Base-by-base conservation (phyloP, 2,797 vertebrate genomes). In the Xiphorhynchus erythropygius region DNA sequence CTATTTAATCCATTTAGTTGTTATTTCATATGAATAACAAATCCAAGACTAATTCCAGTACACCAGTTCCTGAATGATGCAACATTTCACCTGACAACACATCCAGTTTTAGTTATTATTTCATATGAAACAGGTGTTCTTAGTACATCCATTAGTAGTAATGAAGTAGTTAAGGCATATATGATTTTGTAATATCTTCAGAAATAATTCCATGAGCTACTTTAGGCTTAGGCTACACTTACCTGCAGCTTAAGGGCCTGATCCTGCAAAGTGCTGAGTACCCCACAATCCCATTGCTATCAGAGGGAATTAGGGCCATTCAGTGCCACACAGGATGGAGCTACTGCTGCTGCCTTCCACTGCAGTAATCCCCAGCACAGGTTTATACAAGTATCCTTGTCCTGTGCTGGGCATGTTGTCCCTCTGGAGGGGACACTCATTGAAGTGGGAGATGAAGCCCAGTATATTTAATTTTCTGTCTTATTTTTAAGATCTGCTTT, bases 151-250 rank as follows among this genome's bases (percentile, higher is more conserved):
- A 68, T 92, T 94, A 91, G 28, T 27, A 22, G 33, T 62, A 70
- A 68, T 75, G 49, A 84, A 70, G 87, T 94, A 91, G 84, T 88
- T 76, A 85, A 77, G 65, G 63, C 9, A 12, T 87, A 73, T 10
- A 86, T 63, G 30, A 44, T 76, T 92, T 94, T 71, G 32, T 87
- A 96, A 96, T 94, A 96, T 95, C 89, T 96, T 97, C 76, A 93
- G 82, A 88, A 96, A 94, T 87, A 90, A 63, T 92, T 92, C 22
- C 49, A 19, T 91, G 60, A 92, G 49, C 80, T 94, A 67, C 60
- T 85, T 52, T 82, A 84, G 78, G 41, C 41, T 87, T 78, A 67
- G 67, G 25, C 55, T 87, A 41, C 63, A 90, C 35, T 55, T 53
- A 81, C 73, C 25, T 80, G 52, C 79, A 89, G 60, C 47, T 86